A percentile compares a stretch with the other conserved stretches of the same genome.
These are phyloP conservation scores for Nothoprocta perdicaria DNA, from an alignment of 2,113 vertebrate species.

Conservation along the genomic window DNA sequence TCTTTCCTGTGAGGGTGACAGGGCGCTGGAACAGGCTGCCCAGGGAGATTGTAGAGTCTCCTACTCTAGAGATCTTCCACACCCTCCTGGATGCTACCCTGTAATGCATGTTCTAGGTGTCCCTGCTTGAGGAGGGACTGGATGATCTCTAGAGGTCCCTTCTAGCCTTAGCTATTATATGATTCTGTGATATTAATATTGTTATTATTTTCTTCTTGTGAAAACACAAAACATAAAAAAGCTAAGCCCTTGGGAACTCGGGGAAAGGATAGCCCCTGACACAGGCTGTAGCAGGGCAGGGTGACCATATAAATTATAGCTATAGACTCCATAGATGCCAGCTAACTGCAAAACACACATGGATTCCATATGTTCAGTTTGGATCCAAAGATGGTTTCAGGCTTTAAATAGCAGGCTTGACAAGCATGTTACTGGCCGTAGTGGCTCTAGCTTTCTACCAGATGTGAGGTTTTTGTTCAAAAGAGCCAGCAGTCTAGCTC, in stretches of 20 bases:
- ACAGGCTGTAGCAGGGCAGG: not conserved
- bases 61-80: no score
- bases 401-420: not conserved
- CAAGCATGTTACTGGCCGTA: not conserved
- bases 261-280: not conserved
- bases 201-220: not conserved
- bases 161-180: no score
- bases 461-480: not conserved
- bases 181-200: no score
- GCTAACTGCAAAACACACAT: conserved; percentile 12
- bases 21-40: no score
- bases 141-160: no score
- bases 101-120: no score
- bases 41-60: no score
- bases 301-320: conserved; percentile 11
- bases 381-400: not conserved
- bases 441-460: not conserved
- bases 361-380: conserved; percentile 27
- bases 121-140: no score
- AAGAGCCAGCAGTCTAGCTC: accelerated
- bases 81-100: no score
- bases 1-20: no score
- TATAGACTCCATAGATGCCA: not conserved
- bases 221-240: not conserved
- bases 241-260: not conserved